phyloP scores from a whole-genome alignment of 2,797 vertebrate genomes.

The Enteromius mattozi region DNA sequence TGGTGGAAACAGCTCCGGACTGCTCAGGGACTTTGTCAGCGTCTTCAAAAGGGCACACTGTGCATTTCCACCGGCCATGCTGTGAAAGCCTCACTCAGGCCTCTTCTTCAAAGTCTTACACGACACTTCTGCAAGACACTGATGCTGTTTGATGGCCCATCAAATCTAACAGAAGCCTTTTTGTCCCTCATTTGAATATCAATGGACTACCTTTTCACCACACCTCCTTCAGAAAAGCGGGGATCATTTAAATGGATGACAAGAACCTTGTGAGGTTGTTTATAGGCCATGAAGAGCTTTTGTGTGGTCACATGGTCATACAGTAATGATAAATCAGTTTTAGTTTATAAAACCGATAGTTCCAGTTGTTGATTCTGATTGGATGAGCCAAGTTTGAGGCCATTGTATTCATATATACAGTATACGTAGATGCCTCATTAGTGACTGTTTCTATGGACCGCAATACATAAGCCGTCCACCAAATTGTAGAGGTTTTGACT shows the following conservation, averaged over 20 bases:
- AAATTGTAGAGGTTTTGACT: too few species aligned
- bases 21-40: constrained; percentile 50
- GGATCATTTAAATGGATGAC: constrained; percentile 8
- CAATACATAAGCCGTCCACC: too few species aligned
- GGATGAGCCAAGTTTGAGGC: too few species aligned
- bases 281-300: constrained; percentile 10
- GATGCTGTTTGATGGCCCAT: constrained; percentile 49
- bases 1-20: constrained; percentile 37
- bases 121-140: constrained; percentile 5
- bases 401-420: too few species aligned
- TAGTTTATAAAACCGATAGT: too few species aligned
- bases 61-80: constrained; percentile 52
- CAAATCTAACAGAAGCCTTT: constrained; percentile 37
- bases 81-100: constrained; percentile 25
- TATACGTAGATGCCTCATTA: too few species aligned
- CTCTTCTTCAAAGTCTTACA: constrained; percentile 45
- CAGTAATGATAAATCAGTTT: background rate
- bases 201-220: constrained; percentile 11
- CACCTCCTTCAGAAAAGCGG: background rate
- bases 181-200: constrained; percentile 43
- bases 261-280: constrained; percentile 18
- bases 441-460: too few species aligned
- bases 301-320: background rate
- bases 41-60: constrained; percentile 51
- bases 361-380: too few species aligned